These are phyloP conservation scores for Trachurus trachurus DNA, from an alignment of 2,797 vertebrate species.

Conservation along the genomic window DNA sequence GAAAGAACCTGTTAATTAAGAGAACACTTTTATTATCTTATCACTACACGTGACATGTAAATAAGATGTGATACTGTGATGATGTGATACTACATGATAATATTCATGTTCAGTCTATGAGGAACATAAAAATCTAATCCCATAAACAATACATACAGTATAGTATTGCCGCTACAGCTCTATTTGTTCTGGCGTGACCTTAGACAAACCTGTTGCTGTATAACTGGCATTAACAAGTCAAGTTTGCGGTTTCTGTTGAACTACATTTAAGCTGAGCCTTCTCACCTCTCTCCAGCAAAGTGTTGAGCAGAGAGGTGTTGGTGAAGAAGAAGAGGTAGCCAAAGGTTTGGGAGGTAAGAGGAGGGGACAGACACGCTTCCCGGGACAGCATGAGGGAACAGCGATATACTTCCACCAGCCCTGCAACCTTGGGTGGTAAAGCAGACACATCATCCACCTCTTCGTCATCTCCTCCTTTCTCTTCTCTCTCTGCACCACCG, in stretches of 20 bases:
- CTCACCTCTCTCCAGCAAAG: slow-evolving; percentile 94
- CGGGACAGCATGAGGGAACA: slow-evolving; percentile 90
- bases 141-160: neutral
- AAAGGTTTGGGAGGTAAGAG: slow-evolving; percentile 95
- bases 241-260: neutral
- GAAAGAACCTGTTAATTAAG: too few relatives aligned
- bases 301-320: slow-evolving; percentile 95
- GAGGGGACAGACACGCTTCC: slow-evolving; percentile 91
- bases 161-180: neutral
- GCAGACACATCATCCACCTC: slow-evolving; percentile 88
- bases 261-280: neutral
- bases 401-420: slow-evolving; percentile 91
- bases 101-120: too few relatives aligned
- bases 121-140: too few relatives aligned
- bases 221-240: neutral
- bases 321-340: slow-evolving; percentile 97
- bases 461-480: slow-evolving; percentile 67
- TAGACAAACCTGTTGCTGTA: too few relatives aligned
- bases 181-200: neutral
- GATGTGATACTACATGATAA: too few relatives aligned
- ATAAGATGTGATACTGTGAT: neutral
- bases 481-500: slow-evolving; percentile 64
- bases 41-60: neutral
- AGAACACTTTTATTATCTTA: neutral
- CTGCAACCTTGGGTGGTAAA: slow-evolving; percentile 89